A percentile compares a stretch with the other conserved stretches of the same genome.
Conservation (phyloP, 2,888 invertebrate species). For the Rhopalosiphum nymphaeae region DNA sequence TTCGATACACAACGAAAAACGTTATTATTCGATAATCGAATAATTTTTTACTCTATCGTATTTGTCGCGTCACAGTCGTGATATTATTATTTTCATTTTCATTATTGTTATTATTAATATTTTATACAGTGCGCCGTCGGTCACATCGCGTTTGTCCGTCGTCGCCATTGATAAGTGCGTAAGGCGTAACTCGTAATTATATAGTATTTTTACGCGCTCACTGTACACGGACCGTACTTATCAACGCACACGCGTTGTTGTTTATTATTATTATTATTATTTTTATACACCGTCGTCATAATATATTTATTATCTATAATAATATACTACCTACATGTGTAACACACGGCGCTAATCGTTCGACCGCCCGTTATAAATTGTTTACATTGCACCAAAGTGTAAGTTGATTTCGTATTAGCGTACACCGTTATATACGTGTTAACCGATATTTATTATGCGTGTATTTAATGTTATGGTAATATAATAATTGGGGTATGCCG, state of each 20-base stretch:
- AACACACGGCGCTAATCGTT: slow-evolving; percentile 11
- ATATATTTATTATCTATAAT: slow-evolving; percentile 8
- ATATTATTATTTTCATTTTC: not conserved
- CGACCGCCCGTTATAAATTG: slow-evolving; percentile 20
- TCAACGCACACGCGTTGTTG: slow-evolving; percentile 21
- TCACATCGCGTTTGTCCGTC: not conserved
- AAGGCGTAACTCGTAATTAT: slow-evolving; percentile 23
- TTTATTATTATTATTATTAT: not conserved
- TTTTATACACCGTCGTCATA: not conserved
- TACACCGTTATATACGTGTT: not conserved
- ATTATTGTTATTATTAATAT: not conserved
- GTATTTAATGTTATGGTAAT: not conserved
- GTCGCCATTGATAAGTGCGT: slow-evolving; percentile 60
- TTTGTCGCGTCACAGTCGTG: not conserved
- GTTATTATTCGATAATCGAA: slow-evolving; percentile 25
- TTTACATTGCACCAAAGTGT: slow-evolving; percentile 43
- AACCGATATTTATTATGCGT: not conserved
- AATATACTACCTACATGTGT: slow-evolving; percentile 6
- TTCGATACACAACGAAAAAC: slow-evolving; percentile 30
- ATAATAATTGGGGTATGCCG: not conserved
- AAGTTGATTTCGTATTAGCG: not conserved
- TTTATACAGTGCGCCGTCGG: not conserved
- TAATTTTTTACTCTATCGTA: not conserved
- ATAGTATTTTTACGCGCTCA: slow-evolving; percentile 37
- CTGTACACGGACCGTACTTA: not conserved